Conservation (phyloP, 2,113 vertebrate genomes). For the Nestor notabilis region DNA sequence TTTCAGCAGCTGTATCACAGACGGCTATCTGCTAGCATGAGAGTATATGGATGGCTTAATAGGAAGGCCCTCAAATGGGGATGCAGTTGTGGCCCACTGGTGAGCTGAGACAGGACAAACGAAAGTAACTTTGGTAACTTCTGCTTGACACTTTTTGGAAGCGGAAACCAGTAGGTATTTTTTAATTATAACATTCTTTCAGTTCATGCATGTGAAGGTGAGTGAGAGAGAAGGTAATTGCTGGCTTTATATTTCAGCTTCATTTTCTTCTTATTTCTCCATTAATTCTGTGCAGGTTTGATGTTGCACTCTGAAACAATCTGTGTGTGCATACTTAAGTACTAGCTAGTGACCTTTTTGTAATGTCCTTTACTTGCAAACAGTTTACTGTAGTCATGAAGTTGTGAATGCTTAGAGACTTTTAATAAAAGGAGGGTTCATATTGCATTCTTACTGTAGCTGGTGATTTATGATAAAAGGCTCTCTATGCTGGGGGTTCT, state of each 20-base stretch:
- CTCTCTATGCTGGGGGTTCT: background rate
- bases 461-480: slow-evolving; percentile 55
- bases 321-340: background rate
- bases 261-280: background rate
- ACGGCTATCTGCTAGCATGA: background rate
- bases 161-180: background rate
- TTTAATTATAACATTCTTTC: background rate
- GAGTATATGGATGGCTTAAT: background rate
- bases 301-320: background rate
- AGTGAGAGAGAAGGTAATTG: background rate
- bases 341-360: background rate
- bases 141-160: background rate
- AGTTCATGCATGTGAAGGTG: background rate
- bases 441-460: slow-evolving; percentile 31
- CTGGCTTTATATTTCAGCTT: background rate
- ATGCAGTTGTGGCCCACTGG: background rate
- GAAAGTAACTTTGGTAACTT: background rate
- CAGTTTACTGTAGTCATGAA: slow-evolving; percentile 44
- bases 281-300: background rate
- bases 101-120: background rate
- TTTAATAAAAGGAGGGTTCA: slow-evolving; percentile 50
- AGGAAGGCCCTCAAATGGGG: background rate
- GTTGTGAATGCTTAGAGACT: slow-evolving; percentile 35
- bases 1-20: background rate
- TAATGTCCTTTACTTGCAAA: background rate